A percentile compares a stretch with the other conserved stretches of the same genome.
These are phyloP conservation scores for Barypeithes pellucidus DNA, from an alignment of 2,888 invertebrate genomes.

Conservation along the genomic window DNA sequence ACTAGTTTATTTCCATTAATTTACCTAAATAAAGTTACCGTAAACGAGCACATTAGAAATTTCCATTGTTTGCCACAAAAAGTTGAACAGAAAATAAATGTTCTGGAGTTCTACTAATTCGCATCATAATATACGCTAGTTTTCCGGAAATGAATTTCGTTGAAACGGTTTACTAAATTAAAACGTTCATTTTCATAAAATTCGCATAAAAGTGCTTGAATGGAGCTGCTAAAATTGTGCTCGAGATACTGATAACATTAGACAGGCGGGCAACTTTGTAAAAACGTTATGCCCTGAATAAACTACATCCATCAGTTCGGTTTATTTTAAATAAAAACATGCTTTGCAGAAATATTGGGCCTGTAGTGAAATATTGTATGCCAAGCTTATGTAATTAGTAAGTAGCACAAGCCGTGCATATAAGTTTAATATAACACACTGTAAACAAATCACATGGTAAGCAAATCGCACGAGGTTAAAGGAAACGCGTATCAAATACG, in stretches of 20 bases:
- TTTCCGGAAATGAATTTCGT: slow-evolving; percentile 28
- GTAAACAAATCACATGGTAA: too few species aligned
- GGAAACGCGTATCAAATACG: too few species aligned
- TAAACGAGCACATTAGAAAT: neutral
- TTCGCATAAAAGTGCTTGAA: slow-evolving; percentile 49
- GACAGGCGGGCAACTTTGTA: slow-evolving; percentile 4
- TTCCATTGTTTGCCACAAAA: neutral
- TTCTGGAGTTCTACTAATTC: slow-evolving; percentile 16
- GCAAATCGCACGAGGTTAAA: too few species aligned
- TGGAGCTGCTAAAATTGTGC: slow-evolving; percentile 10
- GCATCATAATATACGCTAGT: slow-evolving; percentile 12
- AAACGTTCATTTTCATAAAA: slow-evolving; percentile 49
- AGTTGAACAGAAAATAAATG: neutral
- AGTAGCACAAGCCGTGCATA: too few species aligned
- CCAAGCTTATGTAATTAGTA: too few species aligned
- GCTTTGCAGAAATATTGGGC: too few species aligned
- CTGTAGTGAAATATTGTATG: too few species aligned
- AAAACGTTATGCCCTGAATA: neutral
- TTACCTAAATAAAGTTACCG: neutral
- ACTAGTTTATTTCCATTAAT: neutral
- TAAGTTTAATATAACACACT: too few species aligned
- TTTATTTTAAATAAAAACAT: neutral
- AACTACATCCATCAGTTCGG: neutral
- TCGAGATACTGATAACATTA: slow-evolving; percentile 40
- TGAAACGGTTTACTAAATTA: slow-evolving; percentile 24